Base-by-base conservation (phyloP, 2,888 invertebrate species). In the Electrophaes corylata region DNA sequence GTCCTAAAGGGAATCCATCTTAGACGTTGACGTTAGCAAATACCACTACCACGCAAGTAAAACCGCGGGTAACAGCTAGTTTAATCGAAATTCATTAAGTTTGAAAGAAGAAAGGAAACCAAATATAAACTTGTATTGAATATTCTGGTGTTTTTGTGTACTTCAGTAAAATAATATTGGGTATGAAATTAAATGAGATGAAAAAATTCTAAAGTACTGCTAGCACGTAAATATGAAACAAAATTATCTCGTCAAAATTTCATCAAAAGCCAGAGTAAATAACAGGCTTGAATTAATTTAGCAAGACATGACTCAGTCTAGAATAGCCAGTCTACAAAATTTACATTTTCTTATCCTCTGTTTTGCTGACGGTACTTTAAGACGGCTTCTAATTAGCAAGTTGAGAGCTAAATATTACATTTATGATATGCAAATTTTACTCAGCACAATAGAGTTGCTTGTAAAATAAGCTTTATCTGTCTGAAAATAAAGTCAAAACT, bases 371-470 rank as follows among this genome's bases (percentile, higher is more conserved):
- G 70, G 60, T 89, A 81, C 86, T 64, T 65, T 73, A 82, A 84
- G 82, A 84, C 79, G 78, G 77, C 82, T 86, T 84, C 88, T 90
- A 90, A 91, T 91, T 91, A 91, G 86, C 88, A 88, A 88, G 86
- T 88, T 85, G 86, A 86, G 85, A 87, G 88, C 86, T 88, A 89
- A 90, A 88, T 89, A 90, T 90, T 86, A 90, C 88, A 89, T 88
- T 90, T 90, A 89, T 88, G 88, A 86, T 86, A 89, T 89, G 88
- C 88, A 91, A 89, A 91, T 89, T 86, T 86, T 76, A 70, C 79
- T 75, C 72, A 59, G 54, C 79, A 73, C 70, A 63, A 65, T 63
- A 43, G 56, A 60, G 64, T 63, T 60, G 56, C 77, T 76, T 63
- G 48, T 50, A 64, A 61, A 62, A 14, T 83, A 65, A 73, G 76